These are phyloP conservation scores for Vulpes vulpes DNA, from an alignment of 2,113 vertebrate species.

Conservation along the genomic window DNA sequence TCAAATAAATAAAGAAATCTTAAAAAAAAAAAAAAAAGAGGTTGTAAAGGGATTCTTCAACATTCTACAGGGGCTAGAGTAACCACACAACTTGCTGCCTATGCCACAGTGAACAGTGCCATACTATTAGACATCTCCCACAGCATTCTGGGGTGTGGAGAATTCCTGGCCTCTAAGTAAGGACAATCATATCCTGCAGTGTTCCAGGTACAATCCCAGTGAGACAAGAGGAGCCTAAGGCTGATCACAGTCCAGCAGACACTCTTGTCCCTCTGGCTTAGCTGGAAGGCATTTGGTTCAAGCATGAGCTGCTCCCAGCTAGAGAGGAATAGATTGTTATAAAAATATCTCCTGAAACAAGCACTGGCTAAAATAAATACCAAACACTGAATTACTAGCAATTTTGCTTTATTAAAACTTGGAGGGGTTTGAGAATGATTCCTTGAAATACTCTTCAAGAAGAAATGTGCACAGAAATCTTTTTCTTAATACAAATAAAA, in stretches of 20 bases:
- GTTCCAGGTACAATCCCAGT: neutral
- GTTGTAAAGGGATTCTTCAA: neutral
- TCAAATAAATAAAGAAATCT: neutral
- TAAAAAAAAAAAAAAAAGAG: neutral
- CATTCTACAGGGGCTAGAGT: neutral
- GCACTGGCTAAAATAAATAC: conserved; percentile 10
- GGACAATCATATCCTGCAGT: neutral
- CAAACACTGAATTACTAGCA: conserved; percentile 9
- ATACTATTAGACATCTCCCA: neutral
- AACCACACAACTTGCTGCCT: neutral
- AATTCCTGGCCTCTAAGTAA: neutral
- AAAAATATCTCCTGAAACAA: neutral
- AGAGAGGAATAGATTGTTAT: neutral
- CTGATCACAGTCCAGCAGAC: neutral
- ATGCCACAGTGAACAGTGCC: neutral
- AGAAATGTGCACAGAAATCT: neutral
- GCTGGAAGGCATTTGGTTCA: neutral
- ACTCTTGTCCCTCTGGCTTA: neutral
- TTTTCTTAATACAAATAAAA: conserved; percentile 29
- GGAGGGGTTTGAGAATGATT: neutral
- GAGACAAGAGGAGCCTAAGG: neutral
- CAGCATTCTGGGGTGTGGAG: neutral
- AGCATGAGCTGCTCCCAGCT: neutral
- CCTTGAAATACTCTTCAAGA: conserved; percentile 32
- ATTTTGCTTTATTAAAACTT: conserved; percentile 11